Conservation (phyloP, 2,113 vertebrate genomes). For the Coturnix japonica region DNA sequence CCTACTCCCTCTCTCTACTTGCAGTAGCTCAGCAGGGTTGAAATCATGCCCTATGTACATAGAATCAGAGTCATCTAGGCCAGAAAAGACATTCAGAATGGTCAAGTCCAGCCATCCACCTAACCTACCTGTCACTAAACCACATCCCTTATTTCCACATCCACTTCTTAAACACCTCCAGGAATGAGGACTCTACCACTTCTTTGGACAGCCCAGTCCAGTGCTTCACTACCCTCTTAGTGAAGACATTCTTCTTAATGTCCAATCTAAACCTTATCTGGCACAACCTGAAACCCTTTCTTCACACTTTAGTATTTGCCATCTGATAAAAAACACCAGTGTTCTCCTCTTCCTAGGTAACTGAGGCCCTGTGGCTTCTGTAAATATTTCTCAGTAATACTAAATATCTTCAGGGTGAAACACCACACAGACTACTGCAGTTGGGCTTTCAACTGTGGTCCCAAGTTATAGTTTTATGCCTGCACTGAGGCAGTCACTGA, state of each 20-base stretch:
- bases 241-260: background rate
- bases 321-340: background rate
- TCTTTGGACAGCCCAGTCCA: background rate
- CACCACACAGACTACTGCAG: fast-evolving
- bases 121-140: background rate
- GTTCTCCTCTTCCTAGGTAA: background rate
- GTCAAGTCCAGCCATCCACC: background rate
- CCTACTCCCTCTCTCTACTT: background rate
- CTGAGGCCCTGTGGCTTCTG: fast-evolving
- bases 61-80: background rate
- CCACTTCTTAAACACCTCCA: background rate
- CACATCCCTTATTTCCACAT: background rate
- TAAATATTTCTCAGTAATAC: background rate
- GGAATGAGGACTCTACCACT: background rate
- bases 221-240: background rate
- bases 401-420: background rate
- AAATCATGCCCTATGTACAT: background rate
- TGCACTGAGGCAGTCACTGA: background rate
- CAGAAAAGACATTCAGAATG: background rate
- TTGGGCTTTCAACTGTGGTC: background rate
- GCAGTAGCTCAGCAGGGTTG: background rate
- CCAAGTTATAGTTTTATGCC: background rate
- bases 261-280: background rate
- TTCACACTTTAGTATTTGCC: background rate
- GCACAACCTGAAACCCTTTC: background rate